Conservation (phyloP, 2,888 invertebrate genomes). For the Azorinus chamasolen region DNA sequence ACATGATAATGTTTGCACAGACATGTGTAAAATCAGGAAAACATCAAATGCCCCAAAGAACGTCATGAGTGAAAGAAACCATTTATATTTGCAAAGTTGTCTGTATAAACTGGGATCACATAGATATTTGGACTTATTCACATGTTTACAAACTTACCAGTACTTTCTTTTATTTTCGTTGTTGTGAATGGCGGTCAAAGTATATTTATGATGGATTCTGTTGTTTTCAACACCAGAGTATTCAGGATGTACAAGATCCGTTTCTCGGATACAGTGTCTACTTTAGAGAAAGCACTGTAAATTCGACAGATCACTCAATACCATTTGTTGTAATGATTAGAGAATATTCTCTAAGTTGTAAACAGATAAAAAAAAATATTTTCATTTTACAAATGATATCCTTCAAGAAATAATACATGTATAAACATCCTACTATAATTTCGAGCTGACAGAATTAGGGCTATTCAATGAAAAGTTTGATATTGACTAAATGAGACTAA, state of each 20-base stretch:
- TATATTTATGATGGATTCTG: constrained; percentile 45
- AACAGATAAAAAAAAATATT: too few relatives aligned
- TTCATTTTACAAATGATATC: too few relatives aligned
- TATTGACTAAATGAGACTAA: too few relatives aligned
- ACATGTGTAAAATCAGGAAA: constrained; percentile 18
- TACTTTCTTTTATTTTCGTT: constrained; percentile 46
- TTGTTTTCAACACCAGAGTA: constrained; percentile 41
- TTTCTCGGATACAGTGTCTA: too few relatives aligned
- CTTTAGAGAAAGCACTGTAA: too few relatives aligned
- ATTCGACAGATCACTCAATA: too few relatives aligned
- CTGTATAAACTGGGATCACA: constrained; percentile 39
- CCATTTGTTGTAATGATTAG: too few relatives aligned
- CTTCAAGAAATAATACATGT: too few relatives aligned
- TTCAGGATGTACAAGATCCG: constrained; percentile 6
- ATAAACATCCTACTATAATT: too few relatives aligned
- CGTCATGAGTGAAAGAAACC: constrained; percentile 27
- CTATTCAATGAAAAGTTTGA: too few relatives aligned
- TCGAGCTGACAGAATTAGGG: too few relatives aligned
- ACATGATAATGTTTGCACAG: constrained; percentile 29
- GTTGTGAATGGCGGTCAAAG: constrained; percentile 50
- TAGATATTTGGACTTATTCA: constrained; percentile 54
- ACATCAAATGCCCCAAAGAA: constrained; percentile 7
- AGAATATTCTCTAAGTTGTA: too few relatives aligned
- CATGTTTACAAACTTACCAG: constrained; percentile 16
- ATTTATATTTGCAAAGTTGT: constrained; percentile 42